These are phyloP conservation scores for Fissipunctia ypsillon DNA, from an alignment of 2,888 invertebrate genomes.

Conservation along the genomic window DNA sequence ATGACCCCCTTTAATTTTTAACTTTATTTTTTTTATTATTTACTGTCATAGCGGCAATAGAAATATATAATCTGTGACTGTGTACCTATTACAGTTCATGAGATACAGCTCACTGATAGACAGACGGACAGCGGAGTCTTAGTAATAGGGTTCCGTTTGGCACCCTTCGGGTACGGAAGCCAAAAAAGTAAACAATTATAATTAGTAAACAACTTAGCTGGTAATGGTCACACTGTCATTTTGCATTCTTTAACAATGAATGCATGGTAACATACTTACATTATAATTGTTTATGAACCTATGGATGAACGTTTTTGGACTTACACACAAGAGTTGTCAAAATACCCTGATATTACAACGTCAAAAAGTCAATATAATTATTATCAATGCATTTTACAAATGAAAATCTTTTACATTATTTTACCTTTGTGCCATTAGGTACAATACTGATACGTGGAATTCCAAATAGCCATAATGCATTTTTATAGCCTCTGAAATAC, in stretches of 20 bases:
- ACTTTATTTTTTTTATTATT: too few relatives aligned
- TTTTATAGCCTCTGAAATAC: too few relatives aligned
- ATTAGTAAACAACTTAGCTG: not conserved
- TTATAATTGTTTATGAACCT: not conserved
- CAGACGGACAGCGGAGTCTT: too few relatives aligned
- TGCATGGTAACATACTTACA: not conserved
- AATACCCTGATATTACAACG: not conserved
- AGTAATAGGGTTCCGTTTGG: too few relatives aligned
- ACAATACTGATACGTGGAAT: conserved; percentile 19
- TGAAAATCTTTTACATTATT: not conserved
- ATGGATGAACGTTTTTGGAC: not conserved
- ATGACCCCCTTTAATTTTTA: too few relatives aligned
- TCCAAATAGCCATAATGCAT: conserved; percentile 9
- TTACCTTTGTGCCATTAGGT: not conserved
- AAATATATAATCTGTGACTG: too few relatives aligned
- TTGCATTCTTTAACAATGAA: not conserved
- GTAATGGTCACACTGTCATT: not conserved
- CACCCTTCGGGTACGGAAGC: too few relatives aligned
- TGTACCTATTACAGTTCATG: too few relatives aligned
- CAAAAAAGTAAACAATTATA: too few relatives aligned
- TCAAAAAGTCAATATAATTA: conserved; percentile 15
- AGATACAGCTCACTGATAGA: too few relatives aligned
- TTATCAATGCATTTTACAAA: conserved; percentile 7
- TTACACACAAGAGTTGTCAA: not conserved
- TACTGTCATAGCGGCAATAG: too few relatives aligned